These are phyloP conservation scores for Notocelia uddmanniana DNA, from an alignment of 2,888 invertebrate genomes.

Conservation along the genomic window DNA sequence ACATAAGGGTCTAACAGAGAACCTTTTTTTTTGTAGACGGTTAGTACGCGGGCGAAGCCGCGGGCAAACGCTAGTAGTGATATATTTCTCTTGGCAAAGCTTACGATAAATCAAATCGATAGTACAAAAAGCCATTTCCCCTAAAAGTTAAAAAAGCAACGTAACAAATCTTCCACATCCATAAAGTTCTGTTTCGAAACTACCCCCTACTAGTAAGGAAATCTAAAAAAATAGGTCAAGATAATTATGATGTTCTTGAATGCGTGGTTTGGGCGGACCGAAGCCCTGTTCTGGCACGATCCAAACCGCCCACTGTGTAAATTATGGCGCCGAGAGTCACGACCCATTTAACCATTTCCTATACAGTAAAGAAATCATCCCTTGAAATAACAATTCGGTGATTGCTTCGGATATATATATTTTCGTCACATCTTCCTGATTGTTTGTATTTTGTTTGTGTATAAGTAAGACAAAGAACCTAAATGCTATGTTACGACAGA, in stretches of 20 bases:
- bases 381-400: slow-evolving; percentile 39
- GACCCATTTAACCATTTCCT: slow-evolving; percentile 66
- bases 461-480: background rate
- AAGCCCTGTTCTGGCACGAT: slow-evolving; percentile 45
- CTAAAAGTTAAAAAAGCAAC: slow-evolving; percentile 36
- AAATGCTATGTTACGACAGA: background rate
- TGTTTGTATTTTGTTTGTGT: slow-evolving; percentile 10
- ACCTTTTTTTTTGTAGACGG: too few relatives aligned
- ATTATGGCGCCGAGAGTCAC: slow-evolving; percentile 60
- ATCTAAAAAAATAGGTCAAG: slow-evolving; percentile 58
- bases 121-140: slow-evolving; percentile 33
- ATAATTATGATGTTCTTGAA: slow-evolving; percentile 60
- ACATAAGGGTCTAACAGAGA: too few relatives aligned
- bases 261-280: slow-evolving; percentile 50
- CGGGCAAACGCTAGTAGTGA: too few relatives aligned
- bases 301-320: slow-evolving; percentile 61
- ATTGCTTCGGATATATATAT: slow-evolving; percentile 29
- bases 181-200: slow-evolving; percentile 39
- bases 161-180: slow-evolving; percentile 40
- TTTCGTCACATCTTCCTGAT: slow-evolving; percentile 30
- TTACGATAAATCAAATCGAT: slow-evolving; percentile 37
- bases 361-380: slow-evolving; percentile 43
- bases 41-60: too few relatives aligned
- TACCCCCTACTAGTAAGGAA: slow-evolving; percentile 43
- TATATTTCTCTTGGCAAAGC: slow-evolving; percentile 6